These are phyloP conservation scores for Corythoichthys intestinalis DNA, from an alignment of 2,113 vertebrate genomes.

Conservation along the genomic window DNA sequence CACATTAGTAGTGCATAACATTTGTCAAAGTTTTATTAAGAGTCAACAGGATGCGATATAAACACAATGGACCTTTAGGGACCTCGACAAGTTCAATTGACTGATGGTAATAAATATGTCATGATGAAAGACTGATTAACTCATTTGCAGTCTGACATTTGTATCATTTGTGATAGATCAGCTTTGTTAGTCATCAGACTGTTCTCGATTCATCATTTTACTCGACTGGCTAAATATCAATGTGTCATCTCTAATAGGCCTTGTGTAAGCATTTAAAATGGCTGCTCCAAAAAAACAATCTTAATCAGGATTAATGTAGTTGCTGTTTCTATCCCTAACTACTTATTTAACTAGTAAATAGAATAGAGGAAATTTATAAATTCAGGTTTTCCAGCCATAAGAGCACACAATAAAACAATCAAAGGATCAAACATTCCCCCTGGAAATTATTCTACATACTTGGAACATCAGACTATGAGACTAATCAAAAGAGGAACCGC, in stretches of 20 bases:
- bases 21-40: constrained; percentile 2
- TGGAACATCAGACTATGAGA: no score
- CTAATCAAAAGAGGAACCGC: no score
- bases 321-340: not conserved
- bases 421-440: no score
- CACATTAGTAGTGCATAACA: not conserved
- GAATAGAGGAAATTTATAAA: not conserved
- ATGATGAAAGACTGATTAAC: constrained; percentile 16
- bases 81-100: constrained; percentile 9
- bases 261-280: not conserved
- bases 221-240: constrained; percentile 10
- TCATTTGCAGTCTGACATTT: constrained; percentile 23
- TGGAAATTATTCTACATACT: no score
- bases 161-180: constrained; percentile 17
- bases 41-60: constrained; percentile 7
- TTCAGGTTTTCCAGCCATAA: no score
- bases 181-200: constrained; percentile 12
- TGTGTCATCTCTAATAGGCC: not conserved
- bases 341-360: not conserved
- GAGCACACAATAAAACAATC: no score
- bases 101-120: constrained; percentile 15
- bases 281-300: not conserved
- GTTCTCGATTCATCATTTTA: constrained; percentile 12
- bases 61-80: not conserved
- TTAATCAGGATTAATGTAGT: no score